A percentile compares a stretch with the other conserved stretches of the same genome.
Evolutionary conservation across 2,113 vertebrate genomes (phyloP).

Genomic region (Promerops cafer): DNA sequence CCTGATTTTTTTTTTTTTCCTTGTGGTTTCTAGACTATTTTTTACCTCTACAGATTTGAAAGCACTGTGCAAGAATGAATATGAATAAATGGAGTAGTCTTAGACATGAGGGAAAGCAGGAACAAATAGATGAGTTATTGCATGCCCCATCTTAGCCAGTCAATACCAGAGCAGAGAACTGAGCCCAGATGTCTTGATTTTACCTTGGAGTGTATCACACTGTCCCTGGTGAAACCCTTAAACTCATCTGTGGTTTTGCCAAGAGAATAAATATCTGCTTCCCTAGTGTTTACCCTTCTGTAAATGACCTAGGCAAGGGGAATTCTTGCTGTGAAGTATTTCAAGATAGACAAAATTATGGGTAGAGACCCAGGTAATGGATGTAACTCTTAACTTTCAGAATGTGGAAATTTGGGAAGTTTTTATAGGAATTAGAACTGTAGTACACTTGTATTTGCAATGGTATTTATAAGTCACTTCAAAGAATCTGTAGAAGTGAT

Average conservation of each 20-base stretch:
- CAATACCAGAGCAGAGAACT: neutral
- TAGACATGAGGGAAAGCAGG: neutral
- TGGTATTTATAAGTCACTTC: neutral
- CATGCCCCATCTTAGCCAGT: neutral
- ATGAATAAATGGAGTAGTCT: neutral
- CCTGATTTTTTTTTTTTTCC: neutral
- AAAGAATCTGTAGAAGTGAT: neutral
- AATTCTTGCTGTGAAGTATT: neutral
- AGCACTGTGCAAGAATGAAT: neutral
- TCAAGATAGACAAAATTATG: neutral
- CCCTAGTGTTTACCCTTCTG: neutral
- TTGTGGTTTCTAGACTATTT: neutral
- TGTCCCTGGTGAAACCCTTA: neutral
- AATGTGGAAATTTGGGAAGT: neutral
- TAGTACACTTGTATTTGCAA: neutral
- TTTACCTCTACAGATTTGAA: neutral
- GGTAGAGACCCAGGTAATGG: neutral
- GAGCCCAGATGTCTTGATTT: neutral
- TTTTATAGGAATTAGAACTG: neutral
- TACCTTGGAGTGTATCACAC: neutral
- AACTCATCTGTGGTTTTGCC: neutral
- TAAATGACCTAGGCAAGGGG: neutral
- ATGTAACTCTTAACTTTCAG: neutral
- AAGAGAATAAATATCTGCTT: neutral
- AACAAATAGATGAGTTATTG: neutral